Base-by-base conservation (phyloP, 2,888 invertebrate species). In the Orthosia incerta region DNA sequence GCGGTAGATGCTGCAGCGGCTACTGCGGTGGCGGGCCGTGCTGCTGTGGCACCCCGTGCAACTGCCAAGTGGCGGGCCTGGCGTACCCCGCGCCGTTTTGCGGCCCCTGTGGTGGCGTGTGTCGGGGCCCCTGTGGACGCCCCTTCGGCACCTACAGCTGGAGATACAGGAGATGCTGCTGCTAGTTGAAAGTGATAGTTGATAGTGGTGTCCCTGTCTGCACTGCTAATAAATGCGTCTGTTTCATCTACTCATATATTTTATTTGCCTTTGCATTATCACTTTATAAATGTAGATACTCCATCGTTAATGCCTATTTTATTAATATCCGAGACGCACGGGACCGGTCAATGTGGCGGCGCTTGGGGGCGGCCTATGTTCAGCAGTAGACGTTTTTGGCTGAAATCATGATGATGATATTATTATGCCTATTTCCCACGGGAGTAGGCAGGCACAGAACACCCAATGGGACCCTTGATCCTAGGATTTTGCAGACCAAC, bases 81-180 rank as follows among this genome's bases (percentile, higher is more conserved):
- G 73, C 85, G 0, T 90, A 86, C 77, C 91, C 93, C 0, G 93
- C 91, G 1, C 93, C 93, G 0, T 94, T 92, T 74, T 87, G 87
- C 61, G 91, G 91, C 1, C 91, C 91, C 31, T 91, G 91, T 65
- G 91, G 93, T 0, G 89, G 90, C 1, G 76, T 90, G 53, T 90
- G 90, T 82, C 71, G 78, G 55, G 86, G 91, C 7, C 91, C 91
- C 45, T 91, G 91, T 46, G 94, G 94, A 18, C 88, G 84, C 53
- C 94, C 94, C 53, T 95, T 94, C 76, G 95, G 95, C 3, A 89
- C 90, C 20, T 95, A 95, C 86, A 94, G 95, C 86, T 94, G 92
- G 91, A 87, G 94, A 20, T 93, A 84, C 74, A 84, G 89, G 16
- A n/a, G 82, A 9, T 88, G 88, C 56, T 90, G 90, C 63, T 85